Conservation (phyloP, 2,113 vertebrate genomes). For the Murina feae region DNA sequence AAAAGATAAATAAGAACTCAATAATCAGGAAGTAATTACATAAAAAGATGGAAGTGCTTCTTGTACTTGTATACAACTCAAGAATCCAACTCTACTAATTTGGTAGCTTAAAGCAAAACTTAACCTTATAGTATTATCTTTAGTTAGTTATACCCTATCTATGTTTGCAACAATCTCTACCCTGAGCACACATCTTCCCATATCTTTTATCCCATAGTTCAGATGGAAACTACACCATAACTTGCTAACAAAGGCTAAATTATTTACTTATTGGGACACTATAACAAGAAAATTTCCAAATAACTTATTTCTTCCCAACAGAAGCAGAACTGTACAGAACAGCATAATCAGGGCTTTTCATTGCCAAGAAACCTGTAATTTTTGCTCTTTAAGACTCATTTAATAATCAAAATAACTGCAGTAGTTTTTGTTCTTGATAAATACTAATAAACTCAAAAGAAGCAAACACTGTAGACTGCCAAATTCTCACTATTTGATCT, state of each 20-base stretch:
- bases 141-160: not conserved
- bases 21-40: not conserved
- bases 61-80: not conserved
- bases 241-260: slow-evolving; percentile 1
- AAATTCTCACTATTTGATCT: not conserved
- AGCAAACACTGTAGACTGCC: not conserved
- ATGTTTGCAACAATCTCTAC: not conserved
- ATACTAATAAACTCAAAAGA: slow-evolving; percentile 25
- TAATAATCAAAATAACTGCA: not conserved
- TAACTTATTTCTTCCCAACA: not conserved
- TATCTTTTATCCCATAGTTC: not conserved
- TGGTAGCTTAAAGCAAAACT: not conserved
- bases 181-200: not conserved
- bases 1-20: not conserved
- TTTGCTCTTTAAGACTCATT: not conserved
- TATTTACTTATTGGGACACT: not conserved
- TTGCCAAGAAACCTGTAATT: not conserved
- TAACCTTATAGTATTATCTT: not conserved
- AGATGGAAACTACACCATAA: not conserved
- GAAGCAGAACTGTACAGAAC: not conserved
- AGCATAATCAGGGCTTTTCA: not conserved
- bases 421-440: not conserved
- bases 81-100: not conserved
- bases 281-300: slow-evolving; percentile 16
- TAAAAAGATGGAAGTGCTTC: not conserved